Conservation (phyloP, 2,113 vertebrate species). For the Oncorhynchus kisutch region DNA sequence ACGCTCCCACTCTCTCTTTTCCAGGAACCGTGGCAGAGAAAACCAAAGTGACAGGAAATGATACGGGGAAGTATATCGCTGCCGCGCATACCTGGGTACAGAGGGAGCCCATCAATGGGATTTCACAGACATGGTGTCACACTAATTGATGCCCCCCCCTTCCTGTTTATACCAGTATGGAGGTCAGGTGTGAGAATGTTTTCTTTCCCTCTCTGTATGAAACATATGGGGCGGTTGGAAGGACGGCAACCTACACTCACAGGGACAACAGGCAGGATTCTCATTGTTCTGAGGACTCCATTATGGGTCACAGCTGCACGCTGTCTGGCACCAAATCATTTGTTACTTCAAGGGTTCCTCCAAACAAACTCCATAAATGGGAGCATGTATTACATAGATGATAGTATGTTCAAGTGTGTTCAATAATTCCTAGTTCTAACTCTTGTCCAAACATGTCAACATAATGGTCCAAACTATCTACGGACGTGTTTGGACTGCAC, state of each 20-base stretch:
- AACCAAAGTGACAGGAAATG: too few species aligned
- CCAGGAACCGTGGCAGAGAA: too few species aligned
- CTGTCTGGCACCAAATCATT: too few species aligned
- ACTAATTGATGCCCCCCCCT: conserved; percentile 4
- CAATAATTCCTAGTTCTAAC: conserved; percentile 26
- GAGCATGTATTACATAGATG: conserved; percentile 30
- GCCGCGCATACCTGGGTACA: conserved; percentile 13
- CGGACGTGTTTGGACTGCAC: conserved; percentile 13
- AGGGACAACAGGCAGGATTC: neutral
- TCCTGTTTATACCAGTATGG: neutral
- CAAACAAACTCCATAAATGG: conserved; percentile 16
- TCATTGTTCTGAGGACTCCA: neutral
- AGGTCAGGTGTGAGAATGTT: neutral
- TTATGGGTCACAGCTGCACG: too few species aligned
- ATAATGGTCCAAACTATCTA: conserved; percentile 30
- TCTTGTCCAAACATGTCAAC: neutral
- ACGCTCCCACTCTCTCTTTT: conserved; percentile 8
- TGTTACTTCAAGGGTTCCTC: too few species aligned
- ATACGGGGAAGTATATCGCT: conserved; percentile 7
- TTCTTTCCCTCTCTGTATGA: neutral
- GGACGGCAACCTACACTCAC: neutral
- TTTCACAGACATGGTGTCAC: conserved; percentile 8
- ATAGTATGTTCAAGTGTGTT: conserved; percentile 2
- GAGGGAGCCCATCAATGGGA: conserved; percentile 1
- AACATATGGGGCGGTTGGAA: neutral